Evolutionary conservation across 2,113 vertebrate genomes (phyloP).

Genomic region (Callopanchax toddi): DNA sequence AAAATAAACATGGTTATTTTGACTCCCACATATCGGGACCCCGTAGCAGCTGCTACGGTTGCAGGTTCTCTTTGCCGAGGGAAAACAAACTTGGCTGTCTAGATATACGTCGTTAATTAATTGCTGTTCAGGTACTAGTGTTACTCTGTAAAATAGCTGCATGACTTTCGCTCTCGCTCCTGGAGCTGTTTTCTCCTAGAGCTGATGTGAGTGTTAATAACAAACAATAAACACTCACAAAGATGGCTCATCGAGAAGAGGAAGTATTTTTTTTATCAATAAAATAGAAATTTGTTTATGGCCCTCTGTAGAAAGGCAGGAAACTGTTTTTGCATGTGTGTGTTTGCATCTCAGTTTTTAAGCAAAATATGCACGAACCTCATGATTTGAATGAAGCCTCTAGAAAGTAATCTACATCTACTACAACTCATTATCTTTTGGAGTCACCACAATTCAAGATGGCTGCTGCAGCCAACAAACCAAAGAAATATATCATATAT

Average conservation of each 20-base stretch:
- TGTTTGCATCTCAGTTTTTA: no score
- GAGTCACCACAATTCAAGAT: no score
- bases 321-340: no score
- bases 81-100: slow-evolving; percentile 44
- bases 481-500: no score
- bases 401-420: no score
- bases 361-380: no score
- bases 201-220: slow-evolving; percentile 68
- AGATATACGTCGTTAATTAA: slow-evolving; percentile 65
- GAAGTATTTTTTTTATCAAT: no score
- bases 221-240: slow-evolving; percentile 10
- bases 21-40: slow-evolving; percentile 4
- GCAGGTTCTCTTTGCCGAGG: slow-evolving; percentile 29
- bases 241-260: slow-evolving; percentile 10
- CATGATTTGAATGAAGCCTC: no score
- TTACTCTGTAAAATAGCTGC: slow-evolving; percentile 70
- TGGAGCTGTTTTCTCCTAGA: slow-evolving; percentile 60
- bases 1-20: slow-evolving; percentile 6
- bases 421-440: no score
- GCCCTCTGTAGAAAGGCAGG: no score
- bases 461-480: no score
- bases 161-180: slow-evolving; percentile 56
- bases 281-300: no score
- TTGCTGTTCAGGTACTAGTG: slow-evolving; percentile 65
- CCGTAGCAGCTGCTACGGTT: slow-evolving; percentile 40